Evolutionary conservation across 2,113 vertebrate genomes (phyloP), one percentile per base, ranked within the genome.

Genomic region (Corydoras sp.): DNA sequence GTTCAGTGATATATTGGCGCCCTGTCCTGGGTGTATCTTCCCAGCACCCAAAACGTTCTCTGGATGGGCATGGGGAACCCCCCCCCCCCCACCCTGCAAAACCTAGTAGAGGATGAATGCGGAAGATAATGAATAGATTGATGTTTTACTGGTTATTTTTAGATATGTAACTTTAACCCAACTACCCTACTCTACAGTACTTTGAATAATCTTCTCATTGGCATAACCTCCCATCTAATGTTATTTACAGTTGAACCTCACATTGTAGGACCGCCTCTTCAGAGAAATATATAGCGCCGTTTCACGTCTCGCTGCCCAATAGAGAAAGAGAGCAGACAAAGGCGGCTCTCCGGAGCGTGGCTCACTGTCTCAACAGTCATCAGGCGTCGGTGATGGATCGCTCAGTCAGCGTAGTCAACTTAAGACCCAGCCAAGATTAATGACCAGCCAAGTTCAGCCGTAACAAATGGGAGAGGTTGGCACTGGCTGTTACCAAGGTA

Each of bases 351-450:
- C 56, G 1, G 9, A 65, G 51, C 66, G 76, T 50, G 62, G 55
- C 73, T 9, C 69, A 49, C 69, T 54, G 29, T 71, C 62, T 77
- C 30, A 48, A 32, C 69, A 62, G 61, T 58, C 65, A 14, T 62
- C 75, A 58, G 69, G 53, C 62, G 43, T 48, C 48, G n/a, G n/a
- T 62, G 61, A 75, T 65, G 24, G 69, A 78, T 75, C 51, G 50
- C 65, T 49, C 35, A 56, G 70, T 66, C 61, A 68, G 72, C 67
- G 53, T 43, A 43, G 35, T 18, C 18, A 66, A 58, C 30, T 35
- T 65, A 43, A 54, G 66, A 76, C 32, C 49, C 53, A 15, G 56
- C 49, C 31, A 51, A 76, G 74, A 79, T 73, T 76, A 79, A 79
- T 61, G 54, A 30, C 51, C 31, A 11, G 55, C 61, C 60, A 72